These are phyloP conservation scores for Pseudomugil tenellus DNA, from an alignment of 2,797 vertebrate genomes.

Conservation along the genomic window DNA sequence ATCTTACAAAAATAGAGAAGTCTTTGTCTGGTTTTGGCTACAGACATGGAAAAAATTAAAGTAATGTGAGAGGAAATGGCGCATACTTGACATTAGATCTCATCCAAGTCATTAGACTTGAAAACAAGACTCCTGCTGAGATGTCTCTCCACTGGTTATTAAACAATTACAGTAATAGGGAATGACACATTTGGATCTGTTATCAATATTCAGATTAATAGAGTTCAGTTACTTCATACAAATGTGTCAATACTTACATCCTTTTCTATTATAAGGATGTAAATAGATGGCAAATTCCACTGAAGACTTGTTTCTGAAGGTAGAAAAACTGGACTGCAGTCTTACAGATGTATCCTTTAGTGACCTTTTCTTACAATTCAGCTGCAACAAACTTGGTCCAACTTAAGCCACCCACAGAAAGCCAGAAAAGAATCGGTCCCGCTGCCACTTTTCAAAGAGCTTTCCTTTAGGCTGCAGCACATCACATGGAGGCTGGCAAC, in stretches of 20 bases:
- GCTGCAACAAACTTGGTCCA: not conserved
- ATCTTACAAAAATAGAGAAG: conserved; percentile 45
- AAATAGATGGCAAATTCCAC: not conserved
- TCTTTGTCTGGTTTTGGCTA: conserved; percentile 65
- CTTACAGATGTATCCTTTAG: not conserved
- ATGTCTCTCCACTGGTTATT: conserved; percentile 16
- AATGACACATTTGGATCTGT: conserved; percentile 8
- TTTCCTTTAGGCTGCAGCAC: conserved; percentile 23
- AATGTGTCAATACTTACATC: not conserved
- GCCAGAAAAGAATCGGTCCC: conserved; percentile 19
- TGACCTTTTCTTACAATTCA: not conserved
- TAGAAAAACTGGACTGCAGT: not conserved
- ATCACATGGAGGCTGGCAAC: conserved; percentile 33
- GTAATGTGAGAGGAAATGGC: conserved; percentile 42
- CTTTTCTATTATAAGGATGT: not conserved
- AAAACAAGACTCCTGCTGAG: conserved; percentile 31
- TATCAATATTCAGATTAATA: not conserved
- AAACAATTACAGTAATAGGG: conserved; percentile 6
- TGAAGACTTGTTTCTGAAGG: not conserved
- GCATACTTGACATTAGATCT: conserved; percentile 46
- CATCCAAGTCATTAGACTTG: conserved; percentile 20
- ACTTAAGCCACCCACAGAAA: not conserved
- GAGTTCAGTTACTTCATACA: not conserved
- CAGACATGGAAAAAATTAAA: conserved; percentile 51
- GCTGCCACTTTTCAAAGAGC: conserved; percentile 20